Evolutionary conservation across 2,888 invertebrate genomes (phyloP), one percentile per base, ranked within the genome.

Genomic region (Mesopsocus fuscifrons): DNA sequence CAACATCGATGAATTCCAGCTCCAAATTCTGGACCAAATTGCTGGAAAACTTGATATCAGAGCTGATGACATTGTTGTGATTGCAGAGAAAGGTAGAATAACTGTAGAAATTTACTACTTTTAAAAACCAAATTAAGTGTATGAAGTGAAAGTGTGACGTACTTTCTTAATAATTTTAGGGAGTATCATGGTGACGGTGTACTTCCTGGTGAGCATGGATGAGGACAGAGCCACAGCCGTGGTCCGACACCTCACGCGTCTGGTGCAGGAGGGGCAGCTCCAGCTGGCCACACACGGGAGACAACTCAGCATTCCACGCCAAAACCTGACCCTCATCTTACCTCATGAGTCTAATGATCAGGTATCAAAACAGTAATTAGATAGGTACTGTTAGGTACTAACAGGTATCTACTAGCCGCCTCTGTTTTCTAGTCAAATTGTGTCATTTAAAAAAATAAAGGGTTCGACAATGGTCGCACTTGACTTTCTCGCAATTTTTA

Each of bases 1-100:
- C 3, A 34, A 45, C 11, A 43, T 46, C 18, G 41, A 44, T 31
- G 43, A 44, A 34, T 49, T 51, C 32, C 42, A 46, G 32, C 38
- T 41, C 9, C 40, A 30, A 6, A 13, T 50, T 4, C 31, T 33
- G 4, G 38, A 23, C 15, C 49, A 50, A 33, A 45, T 49, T 2
- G 31, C 49, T 1, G 22, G 34, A 11, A 44, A 48, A 35, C 22
- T 48, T 11, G 13, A 46, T 2, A 46, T 49, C 35, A 44, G 47
- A 8, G 34, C 8, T 20, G 23, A 26, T 9, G 47, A 46, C 46
- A 45, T 50, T 17, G 15, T 34, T 6, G 38, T 41, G 26, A 33
- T 48, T n/a, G 44, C 26, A 9, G 11, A 26, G 11, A 11, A 26
- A 26, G 26, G 26, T 26, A 26, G 11, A 26, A 6, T n/a, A n/a